Percentiles rank a stretch among this genome's conserved stretches.
Evolutionary conservation across 2,797 vertebrate genomes (phyloP).

Genomic region (Propithecus perrieri): DNA sequence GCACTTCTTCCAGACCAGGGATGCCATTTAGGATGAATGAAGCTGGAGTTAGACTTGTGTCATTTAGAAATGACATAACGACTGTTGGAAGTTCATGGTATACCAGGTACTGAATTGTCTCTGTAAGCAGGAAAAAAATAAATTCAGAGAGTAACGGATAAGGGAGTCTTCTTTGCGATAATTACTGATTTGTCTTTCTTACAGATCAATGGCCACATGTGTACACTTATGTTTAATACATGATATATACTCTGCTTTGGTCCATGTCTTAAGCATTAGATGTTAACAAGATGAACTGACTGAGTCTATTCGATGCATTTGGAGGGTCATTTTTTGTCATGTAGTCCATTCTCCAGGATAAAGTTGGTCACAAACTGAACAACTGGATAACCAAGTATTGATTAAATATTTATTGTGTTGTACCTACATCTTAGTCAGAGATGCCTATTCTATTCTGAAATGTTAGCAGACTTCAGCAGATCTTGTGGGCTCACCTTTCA

Average conservation of each 20-base stretch:
- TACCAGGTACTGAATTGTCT: background rate
- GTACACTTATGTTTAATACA: background rate
- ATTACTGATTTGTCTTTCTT: background rate
- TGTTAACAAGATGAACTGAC: background rate
- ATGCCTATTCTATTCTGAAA: background rate
- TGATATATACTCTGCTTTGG: background rate
- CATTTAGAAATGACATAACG: conserved; percentile 47
- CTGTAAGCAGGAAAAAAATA: background rate
- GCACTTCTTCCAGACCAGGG: conserved; percentile 56
- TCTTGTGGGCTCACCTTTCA: background rate
- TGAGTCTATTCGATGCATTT: background rate
- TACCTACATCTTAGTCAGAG: background rate
- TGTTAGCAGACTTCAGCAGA: background rate
- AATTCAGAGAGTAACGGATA: background rate
- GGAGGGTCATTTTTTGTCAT: background rate
- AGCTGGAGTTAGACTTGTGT: background rate
- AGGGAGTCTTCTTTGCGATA: background rate
- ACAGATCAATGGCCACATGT: background rate
- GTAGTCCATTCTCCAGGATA: background rate
- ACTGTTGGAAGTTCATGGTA: background rate
- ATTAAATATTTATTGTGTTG: background rate
- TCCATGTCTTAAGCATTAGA: background rate
- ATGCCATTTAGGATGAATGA: conserved; percentile 67
- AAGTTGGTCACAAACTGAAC: background rate
- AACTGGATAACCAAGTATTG: background rate